Conservation (phyloP, 2,113 vertebrate genomes). For the Vulpes ferrilata region DNA sequence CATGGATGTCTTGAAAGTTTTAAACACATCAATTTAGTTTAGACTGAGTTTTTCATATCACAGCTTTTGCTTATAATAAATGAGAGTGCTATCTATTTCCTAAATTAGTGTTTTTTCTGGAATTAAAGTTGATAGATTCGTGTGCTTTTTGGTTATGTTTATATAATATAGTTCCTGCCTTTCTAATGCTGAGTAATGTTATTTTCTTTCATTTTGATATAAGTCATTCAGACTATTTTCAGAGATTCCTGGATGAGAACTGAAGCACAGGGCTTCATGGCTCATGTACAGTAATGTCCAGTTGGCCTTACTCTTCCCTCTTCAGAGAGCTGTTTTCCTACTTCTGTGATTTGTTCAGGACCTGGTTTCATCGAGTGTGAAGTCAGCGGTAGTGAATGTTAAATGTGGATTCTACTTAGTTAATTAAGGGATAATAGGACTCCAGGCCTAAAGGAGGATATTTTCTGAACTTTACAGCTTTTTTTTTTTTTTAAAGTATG, state of each 20-base stretch:
- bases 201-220: not conserved
- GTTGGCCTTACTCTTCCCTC: not conserved
- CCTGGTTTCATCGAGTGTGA: not conserved
- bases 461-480: conserved; percentile 35
- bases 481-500: not conserved
- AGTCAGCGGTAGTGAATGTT: conserved; percentile 20
- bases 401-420: not conserved
- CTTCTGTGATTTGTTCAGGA: not conserved
- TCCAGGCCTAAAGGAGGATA: not conserved
- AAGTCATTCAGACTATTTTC: not conserved
- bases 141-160: conserved; percentile 58
- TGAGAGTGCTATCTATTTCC: not conserved
- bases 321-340: conserved; percentile 18
- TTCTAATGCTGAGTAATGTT: conserved; percentile 1
- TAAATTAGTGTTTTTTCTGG: conserved; percentile 14
- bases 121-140: not conserved
- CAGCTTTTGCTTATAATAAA: conserved; percentile 16
- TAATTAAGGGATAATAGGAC: not conserved
- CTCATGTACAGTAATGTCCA: not conserved
- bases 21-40: conserved; percentile 43
- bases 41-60: not conserved
- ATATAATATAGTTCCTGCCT: conserved; percentile 7
- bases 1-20: conserved; percentile 54
- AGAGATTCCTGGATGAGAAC: not conserved
- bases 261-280: not conserved